A percentile compares a stretch with the other conserved stretches of the same genome.
Evolutionary conservation across 1,140 invertebrate genomes (phyloP).

Genomic region (Pseudobourletiella spinata): DNA sequence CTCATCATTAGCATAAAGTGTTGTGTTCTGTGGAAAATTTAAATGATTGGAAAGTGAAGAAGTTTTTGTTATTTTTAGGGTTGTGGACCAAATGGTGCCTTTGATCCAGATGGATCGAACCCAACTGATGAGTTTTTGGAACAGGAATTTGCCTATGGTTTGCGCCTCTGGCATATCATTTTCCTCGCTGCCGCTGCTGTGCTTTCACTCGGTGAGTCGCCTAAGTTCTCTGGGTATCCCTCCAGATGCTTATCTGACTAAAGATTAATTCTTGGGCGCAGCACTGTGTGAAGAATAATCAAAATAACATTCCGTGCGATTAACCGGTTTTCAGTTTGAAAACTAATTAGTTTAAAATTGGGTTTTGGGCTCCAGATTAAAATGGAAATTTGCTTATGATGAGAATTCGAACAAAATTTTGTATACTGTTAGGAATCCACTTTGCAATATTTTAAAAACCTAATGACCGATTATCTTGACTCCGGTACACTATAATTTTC

Average conservation of each 20-base stretch:
- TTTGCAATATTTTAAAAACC: too few relatives aligned
- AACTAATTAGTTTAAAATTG: too few relatives aligned
- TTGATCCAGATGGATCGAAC: not conserved
- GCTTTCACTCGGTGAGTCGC: conserved; percentile 38
- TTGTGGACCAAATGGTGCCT: not conserved
- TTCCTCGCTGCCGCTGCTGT: conserved; percentile 37
- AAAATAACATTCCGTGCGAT: not conserved
- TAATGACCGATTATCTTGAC: too few relatives aligned
- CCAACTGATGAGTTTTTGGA: conserved; percentile 40
- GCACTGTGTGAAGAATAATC: not conserved
- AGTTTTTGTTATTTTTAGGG: not conserved
- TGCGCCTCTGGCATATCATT: conserved; percentile 43
- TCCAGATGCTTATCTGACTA: not conserved
- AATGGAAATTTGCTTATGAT: too few relatives aligned
- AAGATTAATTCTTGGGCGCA: not conserved
- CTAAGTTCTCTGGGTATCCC: too few relatives aligned
- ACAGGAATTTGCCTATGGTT: conserved; percentile 38
- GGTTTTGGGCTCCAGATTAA: too few relatives aligned
- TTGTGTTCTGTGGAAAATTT: not conserved
- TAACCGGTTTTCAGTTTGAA: not conserved
- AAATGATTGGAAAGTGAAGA: not conserved
- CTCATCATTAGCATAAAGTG: not conserved
- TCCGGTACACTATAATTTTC: too few relatives aligned
- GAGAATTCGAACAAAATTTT: too few relatives aligned
- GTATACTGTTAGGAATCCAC: too few relatives aligned